Conservation (phyloP, 2,113 vertebrate genomes). For the Plotosus lineatus region DNA sequence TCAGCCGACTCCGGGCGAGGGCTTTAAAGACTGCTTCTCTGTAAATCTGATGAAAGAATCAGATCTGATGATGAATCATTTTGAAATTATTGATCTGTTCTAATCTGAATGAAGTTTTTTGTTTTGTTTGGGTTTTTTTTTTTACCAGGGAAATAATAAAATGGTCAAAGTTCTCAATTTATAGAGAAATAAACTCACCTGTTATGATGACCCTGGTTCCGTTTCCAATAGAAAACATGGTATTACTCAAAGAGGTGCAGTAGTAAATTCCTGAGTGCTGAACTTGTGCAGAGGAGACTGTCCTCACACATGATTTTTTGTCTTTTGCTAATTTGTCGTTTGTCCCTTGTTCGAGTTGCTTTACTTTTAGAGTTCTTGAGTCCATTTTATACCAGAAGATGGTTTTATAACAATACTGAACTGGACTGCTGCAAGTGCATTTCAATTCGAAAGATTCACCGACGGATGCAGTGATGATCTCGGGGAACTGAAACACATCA, state of each 20-base stretch:
- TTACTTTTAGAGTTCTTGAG: slow-evolving; percentile 12
- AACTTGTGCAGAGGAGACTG: neutral
- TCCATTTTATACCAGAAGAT: slow-evolving; percentile 45
- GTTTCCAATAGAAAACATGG: neutral
- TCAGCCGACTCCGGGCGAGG: no score
- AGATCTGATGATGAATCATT: no score
- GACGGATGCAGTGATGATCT: neutral
- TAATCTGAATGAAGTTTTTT: no score
- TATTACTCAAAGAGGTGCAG: neutral
- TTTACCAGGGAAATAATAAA: neutral
- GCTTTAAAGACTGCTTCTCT: no score
- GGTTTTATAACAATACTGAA: no score
- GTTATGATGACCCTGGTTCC: slow-evolving; percentile 43
- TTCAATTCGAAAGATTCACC: slow-evolving; percentile 3
- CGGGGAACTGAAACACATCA: slow-evolving; percentile 15
- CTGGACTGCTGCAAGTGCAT: neutral
- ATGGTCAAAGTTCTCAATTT: neutral
- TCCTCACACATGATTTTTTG: slow-evolving; percentile 2
- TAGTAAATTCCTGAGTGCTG: slow-evolving; percentile 48
- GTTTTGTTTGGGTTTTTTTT: neutral
- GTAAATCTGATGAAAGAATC: no score
- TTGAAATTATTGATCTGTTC: no score
- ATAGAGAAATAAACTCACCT: slow-evolving; percentile 18
- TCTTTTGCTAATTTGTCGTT: accelerated
- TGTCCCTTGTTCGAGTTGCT: accelerated